Conservation (phyloP, 2,797 vertebrate species). For the Cossypha heuglini region DNA sequence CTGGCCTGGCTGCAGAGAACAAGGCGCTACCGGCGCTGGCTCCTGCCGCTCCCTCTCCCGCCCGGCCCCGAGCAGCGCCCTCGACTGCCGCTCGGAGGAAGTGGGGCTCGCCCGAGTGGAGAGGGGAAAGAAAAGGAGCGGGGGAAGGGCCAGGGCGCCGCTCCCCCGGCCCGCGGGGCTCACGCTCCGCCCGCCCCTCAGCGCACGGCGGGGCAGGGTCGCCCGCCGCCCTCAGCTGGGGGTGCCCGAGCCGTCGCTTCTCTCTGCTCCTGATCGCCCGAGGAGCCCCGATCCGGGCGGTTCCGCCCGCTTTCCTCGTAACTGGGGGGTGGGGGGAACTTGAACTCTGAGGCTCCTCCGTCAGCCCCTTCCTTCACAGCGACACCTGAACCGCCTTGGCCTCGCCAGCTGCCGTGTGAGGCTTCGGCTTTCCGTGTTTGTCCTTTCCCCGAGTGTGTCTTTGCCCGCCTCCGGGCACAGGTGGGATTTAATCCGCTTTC, state of each 20-base stretch:
- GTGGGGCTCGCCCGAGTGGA: neutral
- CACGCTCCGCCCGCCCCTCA: neutral
- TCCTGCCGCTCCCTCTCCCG: conserved; percentile 24
- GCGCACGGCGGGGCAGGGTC: neutral
- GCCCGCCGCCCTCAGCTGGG: too few relatives aligned
- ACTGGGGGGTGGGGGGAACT: neutral
- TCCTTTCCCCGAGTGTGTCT: neutral
- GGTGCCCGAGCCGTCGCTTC: too few relatives aligned
- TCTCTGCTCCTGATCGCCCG: neutral
- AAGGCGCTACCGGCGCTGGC: conserved; percentile 29
- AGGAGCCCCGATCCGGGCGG: neutral
- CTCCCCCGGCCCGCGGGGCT: neutral
- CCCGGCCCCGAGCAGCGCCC: conserved; percentile 29
- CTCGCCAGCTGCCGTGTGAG: neutral
- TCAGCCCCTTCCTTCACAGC: neutral
- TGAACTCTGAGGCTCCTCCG: neutral
- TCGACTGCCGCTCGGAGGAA: conserved; percentile 24
- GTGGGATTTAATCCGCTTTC: neutral
- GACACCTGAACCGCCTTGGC: neutral
- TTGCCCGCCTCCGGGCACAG: neutral
- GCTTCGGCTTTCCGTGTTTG: neutral
- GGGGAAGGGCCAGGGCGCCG: neutral
- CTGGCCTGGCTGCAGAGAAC: conserved; percentile 33
- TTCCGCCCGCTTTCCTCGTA: neutral
- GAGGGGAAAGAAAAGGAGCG: neutral